Evolutionary conservation across 2,113 vertebrate species (phyloP).

Genomic region (Oryzias celebensis): DNA sequence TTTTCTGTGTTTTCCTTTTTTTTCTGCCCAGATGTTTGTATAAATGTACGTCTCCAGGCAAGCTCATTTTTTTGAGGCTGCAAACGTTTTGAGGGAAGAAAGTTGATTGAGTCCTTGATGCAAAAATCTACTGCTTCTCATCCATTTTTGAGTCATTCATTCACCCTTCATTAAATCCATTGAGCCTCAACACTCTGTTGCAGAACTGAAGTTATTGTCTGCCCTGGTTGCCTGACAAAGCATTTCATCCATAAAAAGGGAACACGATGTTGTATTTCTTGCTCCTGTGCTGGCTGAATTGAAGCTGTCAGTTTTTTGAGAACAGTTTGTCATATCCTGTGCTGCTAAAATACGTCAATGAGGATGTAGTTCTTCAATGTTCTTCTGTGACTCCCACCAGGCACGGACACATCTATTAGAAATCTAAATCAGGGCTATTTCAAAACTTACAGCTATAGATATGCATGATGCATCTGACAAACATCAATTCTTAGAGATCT

Average conservation of each 20-base stretch:
- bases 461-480: no score
- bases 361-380: slow-evolving; percentile 30
- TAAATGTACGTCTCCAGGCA: slow-evolving; percentile 52
- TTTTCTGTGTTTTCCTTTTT: slow-evolving; percentile 36
- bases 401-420: no score
- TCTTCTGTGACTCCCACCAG: no score
- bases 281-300: slow-evolving; percentile 25
- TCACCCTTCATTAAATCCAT: slow-evolving; percentile 43
- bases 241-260: slow-evolving; percentile 40
- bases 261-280: slow-evolving; percentile 28
- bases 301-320: slow-evolving; percentile 6
- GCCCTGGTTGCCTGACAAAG: slow-evolving; percentile 44
- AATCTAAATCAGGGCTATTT: no score
- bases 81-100: slow-evolving; percentile 25
- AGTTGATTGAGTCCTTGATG: slow-evolving; percentile 22
- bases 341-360: slow-evolving; percentile 21
- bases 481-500: no score
- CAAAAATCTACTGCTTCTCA: slow-evolving; percentile 39
- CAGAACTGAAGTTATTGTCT: slow-evolving; percentile 47
- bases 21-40: slow-evolving; percentile 48
- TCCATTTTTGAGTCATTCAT: slow-evolving; percentile 43
- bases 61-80: slow-evolving; percentile 31
- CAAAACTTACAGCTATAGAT: no score
- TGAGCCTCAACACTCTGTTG: slow-evolving; percentile 33
- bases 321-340: slow-evolving; percentile 37